Conservation (phyloP, 2,888 invertebrate species). For the Rhamphomyia laevipes region DNA sequence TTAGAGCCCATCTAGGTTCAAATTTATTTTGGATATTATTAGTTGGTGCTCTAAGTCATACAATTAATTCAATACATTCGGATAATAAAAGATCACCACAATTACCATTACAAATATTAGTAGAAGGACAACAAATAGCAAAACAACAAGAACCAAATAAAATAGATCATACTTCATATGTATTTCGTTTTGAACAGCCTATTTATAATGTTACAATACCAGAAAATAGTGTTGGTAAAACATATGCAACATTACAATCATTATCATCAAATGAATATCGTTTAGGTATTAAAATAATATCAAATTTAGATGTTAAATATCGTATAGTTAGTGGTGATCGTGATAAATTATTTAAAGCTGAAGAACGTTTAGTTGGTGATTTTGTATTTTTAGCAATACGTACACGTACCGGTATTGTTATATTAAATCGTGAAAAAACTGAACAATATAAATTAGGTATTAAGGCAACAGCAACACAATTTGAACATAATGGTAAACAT, state of each 20-base stretch:
- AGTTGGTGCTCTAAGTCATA: constrained; percentile 14
- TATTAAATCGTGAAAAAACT: constrained; percentile 85
- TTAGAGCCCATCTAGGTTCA: constrained; percentile 16
- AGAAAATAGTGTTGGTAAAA: constrained; percentile 85
- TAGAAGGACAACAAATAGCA: neutral
- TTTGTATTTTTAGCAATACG: constrained; percentile 87
- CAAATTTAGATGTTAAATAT: constrained; percentile 57
- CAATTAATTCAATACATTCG: constrained; percentile 10
- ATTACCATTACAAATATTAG: constrained; percentile 4
- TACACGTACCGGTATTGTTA: constrained; percentile 77
- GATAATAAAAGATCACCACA: constrained; percentile 11
- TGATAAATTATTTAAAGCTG: constrained; percentile 86
- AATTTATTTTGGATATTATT: constrained; percentile 17
- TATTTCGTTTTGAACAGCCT: constrained; percentile 57
- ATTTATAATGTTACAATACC: constrained; percentile 81
- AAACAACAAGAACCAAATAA: neutral
- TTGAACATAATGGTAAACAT: constrained; percentile 45
- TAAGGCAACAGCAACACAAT: constrained; percentile 51
- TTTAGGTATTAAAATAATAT: constrained; percentile 62
- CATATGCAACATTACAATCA: constrained; percentile 57
- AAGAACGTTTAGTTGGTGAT: constrained; percentile 80
- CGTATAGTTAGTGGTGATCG: constrained; percentile 79
- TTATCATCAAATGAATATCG: constrained; percentile 54
- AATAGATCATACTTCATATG: constrained; percentile 15
- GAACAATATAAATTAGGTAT: constrained; percentile 72